Evolutionary conservation across 2,113 vertebrate genomes (phyloP), one percentile per base, ranked within the genome.

Genomic region (Oceanites oceanicus): DNA sequence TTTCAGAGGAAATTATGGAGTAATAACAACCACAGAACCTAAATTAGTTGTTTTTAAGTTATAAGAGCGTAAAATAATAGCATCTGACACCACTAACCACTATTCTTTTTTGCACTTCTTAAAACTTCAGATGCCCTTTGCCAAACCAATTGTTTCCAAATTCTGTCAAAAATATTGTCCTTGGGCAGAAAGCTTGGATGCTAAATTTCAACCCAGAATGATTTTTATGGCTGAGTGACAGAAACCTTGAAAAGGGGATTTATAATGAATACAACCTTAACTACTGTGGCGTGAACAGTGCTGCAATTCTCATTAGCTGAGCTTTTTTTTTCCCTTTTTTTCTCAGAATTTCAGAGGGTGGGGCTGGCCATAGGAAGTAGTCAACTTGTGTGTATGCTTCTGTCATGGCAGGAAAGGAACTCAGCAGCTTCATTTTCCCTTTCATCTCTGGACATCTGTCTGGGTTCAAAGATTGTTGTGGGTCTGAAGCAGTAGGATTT

Each of bases 91-190:
- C 94, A 80, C 81, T 95, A 96, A 96, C 88, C 78, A 11, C 92
- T 95, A 61, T 96, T 96, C 84, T 95, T 91, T 93, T 93, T 97
- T 93, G 73, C 66, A 29, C 29, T 93, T 32, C 56, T 91, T 92
- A 63, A 94, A 95, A 77, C 75, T 95, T 92, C 9, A 58, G 78
- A 55, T 82, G 40, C 4, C 0, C 78, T 87, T 92, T 93, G 97
- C 97, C 96, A 97, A 97, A 96, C 88, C 90, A 94, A 97, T 96
- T 97, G 96, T 97, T 96, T 97, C 96, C 95, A 97, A 96, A 92
- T 97, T 95, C 88, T 96, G 86, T 96, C 91, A 94, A 94, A 97
- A 97, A 97, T 97, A 91, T 95, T 96, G 92, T 96, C 93, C 78
- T 97, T 96, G 96, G 95, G 96, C 93, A 96, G 93, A 74, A 83